A percentile compares a stretch with the other conserved stretches of the same genome.
Evolutionary conservation across 2,888 invertebrate species (phyloP).

Genomic region (Apamea anceps): DNA sequence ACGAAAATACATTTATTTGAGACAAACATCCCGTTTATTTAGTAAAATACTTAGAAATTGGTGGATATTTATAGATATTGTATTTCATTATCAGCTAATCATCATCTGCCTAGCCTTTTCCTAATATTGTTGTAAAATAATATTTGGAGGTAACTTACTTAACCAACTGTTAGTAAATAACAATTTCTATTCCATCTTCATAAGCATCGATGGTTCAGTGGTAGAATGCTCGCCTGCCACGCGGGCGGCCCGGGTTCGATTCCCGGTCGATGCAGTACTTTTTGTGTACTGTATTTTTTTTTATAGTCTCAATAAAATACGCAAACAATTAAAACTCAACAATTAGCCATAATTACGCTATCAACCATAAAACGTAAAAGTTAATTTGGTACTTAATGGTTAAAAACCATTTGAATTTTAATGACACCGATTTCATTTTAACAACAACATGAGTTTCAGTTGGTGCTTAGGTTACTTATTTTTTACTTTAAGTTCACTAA

Average conservation of each 20-base stretch:
- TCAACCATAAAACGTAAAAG: slow-evolving; percentile 33
- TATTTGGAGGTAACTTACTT: neutral
- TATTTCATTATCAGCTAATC: neutral
- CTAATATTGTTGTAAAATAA: neutral
- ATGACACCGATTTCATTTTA: neutral
- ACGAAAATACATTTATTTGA: no score
- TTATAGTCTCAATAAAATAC: slow-evolving; percentile 26
- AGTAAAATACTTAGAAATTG: no score
- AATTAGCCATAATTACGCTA: slow-evolving; percentile 22
- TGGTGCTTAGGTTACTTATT: slow-evolving; percentile 12
- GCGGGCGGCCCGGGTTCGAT: slow-evolving; percentile 90
- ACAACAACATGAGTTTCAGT: slow-evolving; percentile 29
- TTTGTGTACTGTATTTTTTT: slow-evolving; percentile 26
- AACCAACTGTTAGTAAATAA: neutral
- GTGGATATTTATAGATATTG: neutral
- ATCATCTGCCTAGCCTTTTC: no score
- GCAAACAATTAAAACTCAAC: neutral
- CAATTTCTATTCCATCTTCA: neutral
- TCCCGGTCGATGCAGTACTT: slow-evolving; percentile 86
- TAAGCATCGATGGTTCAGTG: slow-evolving; percentile 90
- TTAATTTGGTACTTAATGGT: slow-evolving; percentile 16
- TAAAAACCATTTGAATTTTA: slow-evolving; percentile 1
- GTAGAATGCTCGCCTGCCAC: slow-evolving; percentile 91
- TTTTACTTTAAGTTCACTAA: slow-evolving; percentile 11
- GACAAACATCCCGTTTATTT: neutral